Evolutionary conservation across 2,888 invertebrate species (phyloP).

Genomic region (Euspilapteryx auroguttella): DNA sequence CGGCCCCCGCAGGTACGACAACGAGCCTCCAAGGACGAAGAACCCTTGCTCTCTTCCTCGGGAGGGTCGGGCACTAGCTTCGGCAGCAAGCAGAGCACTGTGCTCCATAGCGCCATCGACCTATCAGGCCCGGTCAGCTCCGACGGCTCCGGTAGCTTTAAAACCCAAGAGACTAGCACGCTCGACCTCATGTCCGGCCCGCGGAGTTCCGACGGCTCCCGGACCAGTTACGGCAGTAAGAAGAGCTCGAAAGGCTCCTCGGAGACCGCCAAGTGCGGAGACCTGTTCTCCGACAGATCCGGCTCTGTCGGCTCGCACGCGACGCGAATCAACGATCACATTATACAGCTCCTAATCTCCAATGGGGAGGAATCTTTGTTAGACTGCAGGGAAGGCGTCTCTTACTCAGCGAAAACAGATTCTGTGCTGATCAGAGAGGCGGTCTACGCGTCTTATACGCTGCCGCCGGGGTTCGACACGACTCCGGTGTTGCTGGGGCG

Average conservation of each 20-base stretch:
- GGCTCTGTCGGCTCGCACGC: constrained; percentile 31
- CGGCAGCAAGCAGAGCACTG: constrained; percentile 45
- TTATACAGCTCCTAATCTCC: constrained; percentile 44
- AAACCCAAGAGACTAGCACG: constrained; percentile 27
- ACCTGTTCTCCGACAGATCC: constrained; percentile 31
- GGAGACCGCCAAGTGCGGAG: constrained; percentile 46
- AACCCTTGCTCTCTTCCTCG: constrained; percentile 40
- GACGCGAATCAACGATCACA: constrained; percentile 40
- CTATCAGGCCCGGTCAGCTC: constrained; percentile 34
- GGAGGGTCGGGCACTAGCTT: constrained; percentile 47
- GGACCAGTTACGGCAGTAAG: constrained; percentile 40
- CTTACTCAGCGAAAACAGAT: constrained; percentile 51
- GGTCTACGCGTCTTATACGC: constrained; percentile 46
- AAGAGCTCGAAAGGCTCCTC: constrained; percentile 38
- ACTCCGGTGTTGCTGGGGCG: constrained; percentile 51
- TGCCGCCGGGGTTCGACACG: constrained; percentile 49
- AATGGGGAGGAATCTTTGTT: constrained; percentile 47
- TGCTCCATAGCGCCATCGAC: constrained; percentile 30
- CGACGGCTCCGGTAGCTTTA: constrained; percentile 41
- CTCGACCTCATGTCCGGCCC: constrained; percentile 40
- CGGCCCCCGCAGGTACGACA: constrained; percentile 68
- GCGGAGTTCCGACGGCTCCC: too few species aligned
- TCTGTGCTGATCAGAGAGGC: constrained; percentile 51
- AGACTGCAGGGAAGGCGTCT: constrained; percentile 45
- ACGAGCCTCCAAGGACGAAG: constrained; percentile 46